A percentile compares a stretch with the other conserved stretches of the same genome.
phyloP scores from a whole-genome alignment of 2,888 invertebrate species.

The Drosophila kambysellisi region DNA sequence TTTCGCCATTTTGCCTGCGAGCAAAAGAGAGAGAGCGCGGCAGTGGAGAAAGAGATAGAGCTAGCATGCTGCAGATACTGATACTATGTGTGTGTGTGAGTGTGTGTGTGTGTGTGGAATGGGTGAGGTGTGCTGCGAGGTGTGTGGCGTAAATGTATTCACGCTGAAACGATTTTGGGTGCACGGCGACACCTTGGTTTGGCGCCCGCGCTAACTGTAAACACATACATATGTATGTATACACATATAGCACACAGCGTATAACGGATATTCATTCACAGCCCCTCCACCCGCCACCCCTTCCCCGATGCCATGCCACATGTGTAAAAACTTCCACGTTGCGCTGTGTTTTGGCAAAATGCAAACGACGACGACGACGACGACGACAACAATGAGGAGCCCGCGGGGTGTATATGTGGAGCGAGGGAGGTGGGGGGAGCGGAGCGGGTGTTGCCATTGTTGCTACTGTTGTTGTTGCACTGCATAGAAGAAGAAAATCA shows the following conservation, averaged over 20 bases:
- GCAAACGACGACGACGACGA: conserved; percentile 63
- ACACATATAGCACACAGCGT: background rate
- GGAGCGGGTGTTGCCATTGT: background rate
- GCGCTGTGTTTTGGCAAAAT: conserved; percentile 77
- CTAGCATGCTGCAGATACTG: conserved; percentile 34
- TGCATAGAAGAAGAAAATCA: conserved; percentile 60
- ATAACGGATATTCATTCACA: conserved; percentile 40
- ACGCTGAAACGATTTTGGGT: conserved; percentile 79
- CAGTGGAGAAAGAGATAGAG: background rate
- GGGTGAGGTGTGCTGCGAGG: conserved; percentile 1
- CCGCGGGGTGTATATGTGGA: background rate
- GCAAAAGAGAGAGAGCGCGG: background rate
- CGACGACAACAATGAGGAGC: conserved; percentile 32
- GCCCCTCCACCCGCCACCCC: background rate
- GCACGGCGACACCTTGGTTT: conserved; percentile 80
- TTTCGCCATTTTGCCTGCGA: conserved; percentile 63
- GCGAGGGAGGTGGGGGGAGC: background rate
- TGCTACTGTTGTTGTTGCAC: conserved; percentile 16
- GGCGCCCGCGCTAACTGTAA: conserved; percentile 80
- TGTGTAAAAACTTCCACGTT: conserved; percentile 78
- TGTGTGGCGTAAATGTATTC: conserved; percentile 71
- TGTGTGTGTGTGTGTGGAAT: accelerated
- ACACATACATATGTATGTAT: conserved; percentile 69
- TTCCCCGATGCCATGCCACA: conserved; percentile 19
- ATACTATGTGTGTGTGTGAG: conserved; percentile 4